phyloP scores from a whole-genome alignment of 2,888 invertebrate genomes.

The Rotaria socialis region DNA sequence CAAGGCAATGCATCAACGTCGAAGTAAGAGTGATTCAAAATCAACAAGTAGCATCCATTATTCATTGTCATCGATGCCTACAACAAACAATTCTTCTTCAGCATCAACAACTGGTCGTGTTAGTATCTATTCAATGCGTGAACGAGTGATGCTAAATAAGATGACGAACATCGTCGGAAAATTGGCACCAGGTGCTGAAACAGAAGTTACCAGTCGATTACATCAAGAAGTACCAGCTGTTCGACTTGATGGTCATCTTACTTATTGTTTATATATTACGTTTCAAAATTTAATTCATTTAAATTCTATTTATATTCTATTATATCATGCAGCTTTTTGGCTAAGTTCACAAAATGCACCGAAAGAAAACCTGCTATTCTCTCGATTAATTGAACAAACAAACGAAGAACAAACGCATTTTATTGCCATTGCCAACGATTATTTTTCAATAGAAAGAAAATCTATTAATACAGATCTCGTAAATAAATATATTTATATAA shows the following conservation, averaged over 20 bases:
- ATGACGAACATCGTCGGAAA: background rate
- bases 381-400: background rate
- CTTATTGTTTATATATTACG: background rate
- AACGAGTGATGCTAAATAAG: background rate
- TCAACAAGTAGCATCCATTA: background rate
- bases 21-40: background rate
- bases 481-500: background rate
- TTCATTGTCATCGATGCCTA: background rate
- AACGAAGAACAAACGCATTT: background rate
- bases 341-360: background rate
- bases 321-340: conserved; percentile 23
- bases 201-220: background rate
- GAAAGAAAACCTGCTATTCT: background rate
- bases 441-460: background rate
- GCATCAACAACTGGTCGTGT: background rate
- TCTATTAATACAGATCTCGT: conserved; percentile 4
- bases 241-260: background rate
- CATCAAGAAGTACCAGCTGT: conserved; percentile 24
- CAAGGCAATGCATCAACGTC: conserved; percentile 10
- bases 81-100: background rate
- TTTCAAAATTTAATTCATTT: conserved; percentile 22
- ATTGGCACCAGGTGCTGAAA: background rate
- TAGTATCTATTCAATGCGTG: conserved; percentile 29
- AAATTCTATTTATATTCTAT: background rate
- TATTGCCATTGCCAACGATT: background rate